Conservation (phyloP, 2,797 vertebrate species). For the Pangasius djambal region DNA sequence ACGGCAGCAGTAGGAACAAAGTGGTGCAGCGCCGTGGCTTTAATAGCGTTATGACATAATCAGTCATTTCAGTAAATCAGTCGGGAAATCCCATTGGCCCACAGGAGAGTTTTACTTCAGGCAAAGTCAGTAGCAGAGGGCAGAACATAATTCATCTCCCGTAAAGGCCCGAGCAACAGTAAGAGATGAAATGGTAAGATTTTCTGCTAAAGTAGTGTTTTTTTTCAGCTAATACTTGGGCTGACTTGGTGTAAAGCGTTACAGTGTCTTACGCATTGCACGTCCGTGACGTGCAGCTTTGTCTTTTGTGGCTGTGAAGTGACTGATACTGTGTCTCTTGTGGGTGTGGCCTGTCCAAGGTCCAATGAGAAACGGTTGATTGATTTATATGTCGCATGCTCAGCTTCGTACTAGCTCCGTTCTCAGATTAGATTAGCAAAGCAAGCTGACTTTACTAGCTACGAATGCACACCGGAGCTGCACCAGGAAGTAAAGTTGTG, state of each 20-base stretch:
- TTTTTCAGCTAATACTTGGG: not conserved
- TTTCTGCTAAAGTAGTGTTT: not conserved
- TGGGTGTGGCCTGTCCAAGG: not conserved
- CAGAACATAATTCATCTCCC: conserved; percentile 56
- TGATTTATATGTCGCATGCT: not conserved
- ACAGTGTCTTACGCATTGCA: not conserved
- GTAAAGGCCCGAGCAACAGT: conserved; percentile 37
- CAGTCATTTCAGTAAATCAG: conserved; percentile 44
- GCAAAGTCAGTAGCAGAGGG: conserved; percentile 54
- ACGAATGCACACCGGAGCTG: not conserved
- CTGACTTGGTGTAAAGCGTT: not conserved
- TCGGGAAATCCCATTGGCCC: conserved; percentile 47
- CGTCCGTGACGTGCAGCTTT: no score
- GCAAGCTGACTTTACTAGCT: not conserved
- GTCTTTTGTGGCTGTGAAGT: not conserved
- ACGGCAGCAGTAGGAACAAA: not conserved
- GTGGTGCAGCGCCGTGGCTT: conserved; percentile 14
- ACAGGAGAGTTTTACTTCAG: conserved; percentile 55
- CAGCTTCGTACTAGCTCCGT: not conserved
- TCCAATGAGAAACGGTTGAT: not conserved
- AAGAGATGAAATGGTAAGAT: not conserved
- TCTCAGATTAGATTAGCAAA: not conserved
- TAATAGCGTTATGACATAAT: conserved; percentile 51
- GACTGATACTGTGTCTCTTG: not conserved
- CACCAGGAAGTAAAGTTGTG: not conserved